Evolutionary conservation across 2,797 vertebrate genomes (phyloP).

Genomic region (Oceanodroma leucorhoa): DNA sequence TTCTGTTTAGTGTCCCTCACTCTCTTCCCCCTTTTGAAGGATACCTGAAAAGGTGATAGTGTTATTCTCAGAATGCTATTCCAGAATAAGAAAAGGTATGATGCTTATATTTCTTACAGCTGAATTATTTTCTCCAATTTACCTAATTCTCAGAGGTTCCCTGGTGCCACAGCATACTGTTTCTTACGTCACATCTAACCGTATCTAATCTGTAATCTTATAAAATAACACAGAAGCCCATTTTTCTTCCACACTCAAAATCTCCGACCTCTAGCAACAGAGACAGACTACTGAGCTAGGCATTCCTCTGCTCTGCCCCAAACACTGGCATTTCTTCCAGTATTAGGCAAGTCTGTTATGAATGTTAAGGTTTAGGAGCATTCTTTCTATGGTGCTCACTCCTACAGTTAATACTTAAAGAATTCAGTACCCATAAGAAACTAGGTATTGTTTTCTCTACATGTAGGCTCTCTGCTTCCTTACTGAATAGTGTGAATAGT

Average conservation of each 20-base stretch:
- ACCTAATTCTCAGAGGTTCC: not conserved
- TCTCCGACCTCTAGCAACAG: not conserved
- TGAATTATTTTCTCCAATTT: not conserved
- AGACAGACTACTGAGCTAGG: not conserved
- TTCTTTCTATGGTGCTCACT: not conserved
- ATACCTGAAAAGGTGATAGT: not conserved
- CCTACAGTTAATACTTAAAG: not conserved
- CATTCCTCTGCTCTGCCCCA: not conserved
- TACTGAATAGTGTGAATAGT: not conserved
- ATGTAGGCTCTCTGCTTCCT: not conserved
- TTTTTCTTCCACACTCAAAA: not conserved
- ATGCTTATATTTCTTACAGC: not conserved
- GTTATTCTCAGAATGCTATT: not conserved
- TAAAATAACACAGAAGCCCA: not conserved
- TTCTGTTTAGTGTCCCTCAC: not conserved
- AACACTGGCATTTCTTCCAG: not conserved
- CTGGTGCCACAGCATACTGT: rapidly evolving
- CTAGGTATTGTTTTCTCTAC: not conserved
- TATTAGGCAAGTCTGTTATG: not conserved
- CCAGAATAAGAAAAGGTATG: not conserved
- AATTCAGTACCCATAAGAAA: not conserved
- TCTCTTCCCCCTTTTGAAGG: not conserved
- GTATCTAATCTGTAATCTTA: not conserved
- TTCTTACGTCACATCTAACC: not conserved
- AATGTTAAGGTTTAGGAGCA: not conserved